Base-by-base conservation (phyloP, 2,888 invertebrate genomes). In the Diachrysia chrysitis region DNA sequence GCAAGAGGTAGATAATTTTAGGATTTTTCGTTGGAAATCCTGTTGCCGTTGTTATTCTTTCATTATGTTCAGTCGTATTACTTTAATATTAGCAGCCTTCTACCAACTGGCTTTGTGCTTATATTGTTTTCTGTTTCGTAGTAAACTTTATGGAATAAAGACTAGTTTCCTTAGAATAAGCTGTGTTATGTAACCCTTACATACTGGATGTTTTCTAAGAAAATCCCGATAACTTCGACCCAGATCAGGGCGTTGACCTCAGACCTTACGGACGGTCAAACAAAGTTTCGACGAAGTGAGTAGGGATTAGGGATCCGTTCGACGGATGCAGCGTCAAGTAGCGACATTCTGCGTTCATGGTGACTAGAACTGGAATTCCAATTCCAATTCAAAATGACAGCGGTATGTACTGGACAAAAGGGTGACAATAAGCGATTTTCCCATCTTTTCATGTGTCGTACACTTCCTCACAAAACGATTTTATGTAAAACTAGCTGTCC, bases 1-100 rank as follows among this genome's bases (percentile, higher is more conserved):
- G 61, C 25, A 55, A 7, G 29, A 48, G 9, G 53, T 25, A 21
- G 19, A 46, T 62, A 55, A 62, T 62, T 62, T 62, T 16, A 62
- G 42, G 29, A 55, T 46, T 46, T 62, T 55, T 29, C 54, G 42
- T 42, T 63, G 60, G 58, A 58, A 65, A 58, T 66, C 60, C 19
- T 17, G 66, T 58, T 55, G 55, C 23, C 42, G 29, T 32, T 64
- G 29, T 58, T 51, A 25, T 58, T 64, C 25, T 48, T 58, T 71
- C 32, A 56, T 56, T 55, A 25, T 25, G 61, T 37, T 37, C 19
- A 51, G 14, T 56, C 48, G 23, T 60, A 54, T 61, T 42, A 54
- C 23, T 61, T 61, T 42, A 61, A 55, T 42, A 53, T 29, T 37
- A 61, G 60, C 25, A 19, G 35, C 14, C 12, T 29, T 14, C n/a